Evolutionary conservation across 1,140 invertebrate species (phyloP), one percentile per base, ranked within the genome.

Genomic region (Adoxophyes honmai): DNA sequence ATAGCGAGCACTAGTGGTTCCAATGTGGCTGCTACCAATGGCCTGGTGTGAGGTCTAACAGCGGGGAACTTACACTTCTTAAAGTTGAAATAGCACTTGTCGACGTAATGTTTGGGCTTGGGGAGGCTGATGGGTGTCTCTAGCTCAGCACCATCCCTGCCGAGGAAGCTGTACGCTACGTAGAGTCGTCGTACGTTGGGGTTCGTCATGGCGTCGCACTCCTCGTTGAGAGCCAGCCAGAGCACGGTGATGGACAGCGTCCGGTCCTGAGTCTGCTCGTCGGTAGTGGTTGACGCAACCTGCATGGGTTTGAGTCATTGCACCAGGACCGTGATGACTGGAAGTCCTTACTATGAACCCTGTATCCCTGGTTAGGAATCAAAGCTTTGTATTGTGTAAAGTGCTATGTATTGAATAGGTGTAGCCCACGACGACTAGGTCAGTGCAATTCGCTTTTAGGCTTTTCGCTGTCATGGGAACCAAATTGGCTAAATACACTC

Each of bases 201-300:
- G 36, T 75, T 38, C 0, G 28, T 8, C 73, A 74, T 78, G 5
- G 69, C 73, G 6, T 64, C 57, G 52, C 68, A 74, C 39, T 78
- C 71, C 21, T 78, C 75, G 60, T 75, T 76, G 6, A 78, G 62
- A n/a, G 73, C 73, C 6, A 78, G 44, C 75, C 75, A 78, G 5
- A 70, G 55, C 0, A 78, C 42, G 0, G 70, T 78, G 4, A 78
- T 66, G 15, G 62, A 60, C 1, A 75, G 18, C 4, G 28, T 68
- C 8, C 68, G 52, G 16, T 8, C 35, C 15, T 37, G 18, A 4
- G 28, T 68, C 8, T 69, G 52, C 9, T 8, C 35, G 4, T 37
- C 13, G 36, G 10, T 14, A 4, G 36, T 10, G 10, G 13, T 37
- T 37, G 36, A 14, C 9, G 36, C 13, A 1, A 4, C 10, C 10